Conservation (phyloP, 1,140 invertebrate species). For the Drosophila serrata region DNA sequence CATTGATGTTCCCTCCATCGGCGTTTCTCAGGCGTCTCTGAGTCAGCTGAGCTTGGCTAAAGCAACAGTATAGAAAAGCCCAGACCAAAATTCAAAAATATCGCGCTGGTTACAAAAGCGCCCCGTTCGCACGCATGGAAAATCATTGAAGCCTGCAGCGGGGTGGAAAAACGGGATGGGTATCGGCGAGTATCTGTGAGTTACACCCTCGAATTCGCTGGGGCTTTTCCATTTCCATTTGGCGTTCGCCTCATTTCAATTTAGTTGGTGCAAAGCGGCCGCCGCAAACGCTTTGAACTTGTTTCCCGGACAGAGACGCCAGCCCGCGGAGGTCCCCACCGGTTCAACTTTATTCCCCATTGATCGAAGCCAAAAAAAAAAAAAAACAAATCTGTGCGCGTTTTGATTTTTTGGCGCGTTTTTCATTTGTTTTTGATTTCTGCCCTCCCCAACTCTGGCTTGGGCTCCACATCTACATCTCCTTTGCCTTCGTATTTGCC, state of each 20-base stretch:
- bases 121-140: conserved; percentile 76
- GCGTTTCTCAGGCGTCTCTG: conserved; percentile 50
- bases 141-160: conserved; percentile 76
- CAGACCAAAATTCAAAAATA: conserved; percentile 41
- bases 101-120: conserved; percentile 35
- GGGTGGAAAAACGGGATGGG: conserved; percentile 8
- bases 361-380: conserved; percentile 54
- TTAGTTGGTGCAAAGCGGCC: conserved; percentile 72
- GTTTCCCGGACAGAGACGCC: conserved; percentile 69
- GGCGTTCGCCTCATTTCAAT: conserved; percentile 75
- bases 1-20: conserved; percentile 54
- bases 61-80: not conserved
- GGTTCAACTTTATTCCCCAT: conserved; percentile 54
- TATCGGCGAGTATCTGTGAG: conserved; percentile 50
- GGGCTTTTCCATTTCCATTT: conserved; percentile 75
- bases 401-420: conserved; percentile 81
- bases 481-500: conserved; percentile 37
- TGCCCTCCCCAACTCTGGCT: conserved; percentile 30
- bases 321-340: conserved; percentile 22
- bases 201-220: conserved; percentile 47
- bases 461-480: conserved; percentile 8
- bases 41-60: conserved; percentile 29
- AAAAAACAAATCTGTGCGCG: conserved; percentile 65
- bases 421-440: conserved; percentile 69
- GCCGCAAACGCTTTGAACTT: conserved; percentile 83